A percentile compares a stretch with the other conserved stretches of the same genome.
Conservation (phyloP, 2,797 vertebrate species). For the Protonibea diacanthus region DNA sequence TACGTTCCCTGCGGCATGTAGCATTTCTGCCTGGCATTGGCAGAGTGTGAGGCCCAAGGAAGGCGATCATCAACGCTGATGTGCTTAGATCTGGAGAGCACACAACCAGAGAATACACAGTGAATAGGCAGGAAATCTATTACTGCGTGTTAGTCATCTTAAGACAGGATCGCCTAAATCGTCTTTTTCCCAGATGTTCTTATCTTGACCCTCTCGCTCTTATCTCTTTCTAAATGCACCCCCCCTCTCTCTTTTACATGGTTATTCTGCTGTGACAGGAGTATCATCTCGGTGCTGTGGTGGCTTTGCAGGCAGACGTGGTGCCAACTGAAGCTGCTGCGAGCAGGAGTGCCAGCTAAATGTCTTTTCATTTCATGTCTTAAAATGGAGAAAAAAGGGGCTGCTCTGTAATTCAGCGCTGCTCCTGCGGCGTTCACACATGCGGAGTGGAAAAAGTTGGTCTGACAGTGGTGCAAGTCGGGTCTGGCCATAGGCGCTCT, state of each 20-base stretch:
- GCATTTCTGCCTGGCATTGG: slow-evolving; percentile 3
- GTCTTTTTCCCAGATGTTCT: neutral
- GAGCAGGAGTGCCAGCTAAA: slow-evolving; percentile 21
- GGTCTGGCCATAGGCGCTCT: slow-evolving; percentile 42
- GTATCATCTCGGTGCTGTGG: neutral
- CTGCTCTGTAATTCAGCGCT: slow-evolving; percentile 35
- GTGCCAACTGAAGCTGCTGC: slow-evolving; percentile 6
- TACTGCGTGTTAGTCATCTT: neutral
- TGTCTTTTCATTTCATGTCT: too few species aligned
- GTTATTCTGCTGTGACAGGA: slow-evolving; percentile 39
- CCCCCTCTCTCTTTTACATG: neutral
- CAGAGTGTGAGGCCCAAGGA: slow-evolving; percentile 19
- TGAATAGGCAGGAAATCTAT: slow-evolving; percentile 9
- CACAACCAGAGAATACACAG: neutral
- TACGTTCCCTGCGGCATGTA: slow-evolving; percentile 2
- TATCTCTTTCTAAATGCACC: slow-evolving; percentile 22
- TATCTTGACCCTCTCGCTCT: neutral
- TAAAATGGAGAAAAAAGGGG: slow-evolving; percentile 14
- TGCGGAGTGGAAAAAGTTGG: slow-evolving; percentile 55
- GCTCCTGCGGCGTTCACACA: slow-evolving; percentile 47
- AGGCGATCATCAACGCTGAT: slow-evolving; percentile 22
- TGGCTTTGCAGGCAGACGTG: slow-evolving; percentile 21
- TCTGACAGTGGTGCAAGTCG: slow-evolving; percentile 35
- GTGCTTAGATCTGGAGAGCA: slow-evolving; percentile 27
- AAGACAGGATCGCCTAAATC: neutral